Conservation (phyloP, 2,113 vertebrate species). For the Eulemur macaco region DNA sequence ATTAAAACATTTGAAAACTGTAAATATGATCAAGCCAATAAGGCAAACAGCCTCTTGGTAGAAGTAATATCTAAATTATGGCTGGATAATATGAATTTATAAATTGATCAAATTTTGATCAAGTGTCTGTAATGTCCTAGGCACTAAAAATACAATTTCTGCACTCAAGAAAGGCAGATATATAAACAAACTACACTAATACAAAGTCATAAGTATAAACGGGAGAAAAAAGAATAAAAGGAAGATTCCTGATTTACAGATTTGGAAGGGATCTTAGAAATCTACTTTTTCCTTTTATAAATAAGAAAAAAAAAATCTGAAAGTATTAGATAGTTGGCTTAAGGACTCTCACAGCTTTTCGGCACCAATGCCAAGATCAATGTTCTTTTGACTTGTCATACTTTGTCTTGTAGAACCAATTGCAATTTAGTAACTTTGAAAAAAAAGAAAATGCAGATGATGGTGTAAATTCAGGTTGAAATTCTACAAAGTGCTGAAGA, state of each 20-base stretch:
- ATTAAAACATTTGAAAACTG: conserved; percentile 14
- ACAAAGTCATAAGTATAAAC: neutral
- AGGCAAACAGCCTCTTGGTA: neutral
- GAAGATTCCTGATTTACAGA: neutral
- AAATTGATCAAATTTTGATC: conserved; percentile 14
- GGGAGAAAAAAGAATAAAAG: neutral
- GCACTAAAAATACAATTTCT: neutral
- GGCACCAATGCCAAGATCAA: neutral
- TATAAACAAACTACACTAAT: conserved; percentile 48
- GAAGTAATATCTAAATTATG: neutral
- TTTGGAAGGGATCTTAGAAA: conserved; percentile 36
- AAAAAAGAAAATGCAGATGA: neutral
- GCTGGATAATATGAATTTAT: neutral
- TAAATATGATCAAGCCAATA: neutral
- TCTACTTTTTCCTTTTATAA: neutral
- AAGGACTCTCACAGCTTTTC: neutral
- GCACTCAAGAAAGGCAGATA: neutral
- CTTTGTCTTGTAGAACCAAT: neutral
- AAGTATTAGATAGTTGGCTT: neutral
- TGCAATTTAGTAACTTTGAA: neutral
- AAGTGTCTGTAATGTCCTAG: neutral
- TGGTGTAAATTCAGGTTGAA: neutral
- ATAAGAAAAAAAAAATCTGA: neutral
- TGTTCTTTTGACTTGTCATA: neutral
- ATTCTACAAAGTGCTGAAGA: neutral